These are phyloP conservation scores for Diarsia brunnea DNA, from an alignment of 2,888 invertebrate genomes.

Conservation along the genomic window DNA sequence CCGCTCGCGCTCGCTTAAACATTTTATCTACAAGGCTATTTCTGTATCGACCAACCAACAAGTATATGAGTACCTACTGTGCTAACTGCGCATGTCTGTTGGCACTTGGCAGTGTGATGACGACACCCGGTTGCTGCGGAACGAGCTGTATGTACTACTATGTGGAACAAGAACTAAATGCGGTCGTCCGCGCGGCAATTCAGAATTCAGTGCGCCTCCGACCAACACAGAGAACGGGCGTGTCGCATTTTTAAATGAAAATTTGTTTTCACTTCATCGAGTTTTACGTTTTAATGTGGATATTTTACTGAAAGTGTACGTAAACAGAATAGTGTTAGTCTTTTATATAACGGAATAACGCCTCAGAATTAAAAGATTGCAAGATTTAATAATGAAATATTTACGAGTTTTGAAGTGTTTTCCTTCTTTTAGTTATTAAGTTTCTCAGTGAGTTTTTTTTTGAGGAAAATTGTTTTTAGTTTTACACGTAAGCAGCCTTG, in stretches of 20 bases:
- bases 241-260: conserved; percentile 17
- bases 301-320: conserved; percentile 1
- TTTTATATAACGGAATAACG: conserved; percentile 5
- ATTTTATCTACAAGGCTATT: conserved; percentile 52
- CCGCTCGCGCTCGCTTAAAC: not conserved
- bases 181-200: conserved; percentile 5
- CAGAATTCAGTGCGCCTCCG: conserved; percentile 47
- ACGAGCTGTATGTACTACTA: not conserved
- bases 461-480: not conserved
- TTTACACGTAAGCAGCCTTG: conserved; percentile 27
- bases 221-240: conserved; percentile 15
- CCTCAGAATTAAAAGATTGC: not conserved
- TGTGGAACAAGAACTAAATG: conserved; percentile 5
- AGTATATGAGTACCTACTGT: conserved; percentile 12
- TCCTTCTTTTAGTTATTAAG: conserved; percentile 1
- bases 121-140: conserved; percentile 35
- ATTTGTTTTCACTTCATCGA: not conserved
- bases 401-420: conserved; percentile 20
- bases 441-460: conserved; percentile 10
- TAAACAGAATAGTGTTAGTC: conserved; percentile 1
- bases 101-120: conserved; percentile 40
- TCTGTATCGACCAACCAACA: conserved; percentile 50
- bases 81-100: conserved; percentile 55
- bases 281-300: conserved; percentile 16
- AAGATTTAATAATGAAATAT: conserved; percentile 7